phyloP scores from a whole-genome alignment of 37 sponge, comb jelly and placozoan genomes.

The Eunapius fragilis region DNA sequence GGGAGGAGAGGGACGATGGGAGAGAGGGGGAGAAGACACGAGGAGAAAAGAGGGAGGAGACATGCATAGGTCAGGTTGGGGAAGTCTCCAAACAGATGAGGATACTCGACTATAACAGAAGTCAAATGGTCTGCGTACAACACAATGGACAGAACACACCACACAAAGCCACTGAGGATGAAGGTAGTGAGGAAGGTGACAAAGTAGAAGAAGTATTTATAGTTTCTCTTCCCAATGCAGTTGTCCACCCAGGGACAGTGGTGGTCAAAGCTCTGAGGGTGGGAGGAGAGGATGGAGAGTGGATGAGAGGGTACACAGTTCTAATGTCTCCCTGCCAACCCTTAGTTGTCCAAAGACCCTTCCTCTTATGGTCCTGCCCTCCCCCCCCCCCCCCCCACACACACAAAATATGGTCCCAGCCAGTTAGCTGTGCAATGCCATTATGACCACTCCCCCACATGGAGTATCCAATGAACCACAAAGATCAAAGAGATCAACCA shows the following conservation, averaged over 20 bases:
- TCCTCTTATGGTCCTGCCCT: too few relatives aligned
- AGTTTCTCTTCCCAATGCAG: conserved; percentile 96
- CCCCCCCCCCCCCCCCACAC: too few relatives aligned
- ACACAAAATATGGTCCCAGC: too few relatives aligned
- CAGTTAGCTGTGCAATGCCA: too few relatives aligned
- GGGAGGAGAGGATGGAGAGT: conserved; percentile 7
- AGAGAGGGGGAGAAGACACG: background rate
- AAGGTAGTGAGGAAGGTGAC: conserved; percentile 80
- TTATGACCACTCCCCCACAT: too few relatives aligned
- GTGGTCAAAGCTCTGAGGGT: conserved; percentile 92
- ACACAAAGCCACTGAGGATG: conserved; percentile 74
- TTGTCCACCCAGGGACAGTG: conserved; percentile 99
- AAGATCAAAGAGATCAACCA: too few relatives aligned
- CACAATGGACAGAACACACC: conserved; percentile 66
- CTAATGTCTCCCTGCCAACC: too few relatives aligned
- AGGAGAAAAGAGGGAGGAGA: background rate
- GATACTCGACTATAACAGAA: conserved; percentile 81
- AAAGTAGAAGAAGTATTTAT: conserved; percentile 97
- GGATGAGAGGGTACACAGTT: too few relatives aligned
- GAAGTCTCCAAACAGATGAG: background rate
- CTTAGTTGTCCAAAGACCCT: too few relatives aligned
- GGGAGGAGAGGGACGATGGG: too few relatives aligned
- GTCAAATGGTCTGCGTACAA: conserved; percentile 22
- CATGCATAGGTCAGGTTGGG: too few relatives aligned
- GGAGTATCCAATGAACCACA: too few relatives aligned